phyloP scores from a whole-genome alignment of 2,797 vertebrate genomes.

The Tapera naevia region DNA sequence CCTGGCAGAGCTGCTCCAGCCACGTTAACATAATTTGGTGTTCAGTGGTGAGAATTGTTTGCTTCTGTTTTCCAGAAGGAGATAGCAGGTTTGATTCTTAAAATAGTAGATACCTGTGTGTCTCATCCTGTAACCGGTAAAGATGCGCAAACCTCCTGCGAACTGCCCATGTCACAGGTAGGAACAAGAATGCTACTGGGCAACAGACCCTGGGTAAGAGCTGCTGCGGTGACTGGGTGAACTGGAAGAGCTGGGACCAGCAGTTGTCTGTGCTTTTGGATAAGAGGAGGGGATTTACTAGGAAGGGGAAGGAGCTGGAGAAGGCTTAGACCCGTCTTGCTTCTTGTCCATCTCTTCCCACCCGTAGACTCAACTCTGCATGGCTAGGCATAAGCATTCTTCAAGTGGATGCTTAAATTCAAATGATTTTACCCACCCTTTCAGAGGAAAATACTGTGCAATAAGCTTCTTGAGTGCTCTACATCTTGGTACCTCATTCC shows the following conservation, averaged over 20 bases:
- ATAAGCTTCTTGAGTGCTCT: too few species aligned
- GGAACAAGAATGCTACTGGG: accelerated
- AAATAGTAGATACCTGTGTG: neutral
- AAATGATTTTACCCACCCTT: neutral
- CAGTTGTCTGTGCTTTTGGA: neutral
- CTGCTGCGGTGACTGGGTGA: neutral
- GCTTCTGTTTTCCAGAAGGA: accelerated
- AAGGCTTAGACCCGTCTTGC: too few species aligned
- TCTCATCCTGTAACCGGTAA: neutral
- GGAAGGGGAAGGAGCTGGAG: neutral
- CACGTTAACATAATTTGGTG: accelerated
- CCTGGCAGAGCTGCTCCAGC: neutral
- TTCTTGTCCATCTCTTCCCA: neutral
- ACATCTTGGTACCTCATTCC: accelerated
- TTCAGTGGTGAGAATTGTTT: accelerated
- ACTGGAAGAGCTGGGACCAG: too few species aligned
- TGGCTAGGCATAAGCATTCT: neutral
- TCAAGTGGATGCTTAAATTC: neutral
- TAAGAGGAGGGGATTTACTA: neutral
- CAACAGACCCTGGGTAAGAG: neutral
- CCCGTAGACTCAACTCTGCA: neutral
- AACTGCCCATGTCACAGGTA: accelerated
- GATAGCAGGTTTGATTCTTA: accelerated
- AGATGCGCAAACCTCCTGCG: neutral
- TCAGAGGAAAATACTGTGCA: neutral